These are phyloP conservation scores for Plectropomus leopardus DNA, from an alignment of 2,113 vertebrate species.

Conservation along the genomic window DNA sequence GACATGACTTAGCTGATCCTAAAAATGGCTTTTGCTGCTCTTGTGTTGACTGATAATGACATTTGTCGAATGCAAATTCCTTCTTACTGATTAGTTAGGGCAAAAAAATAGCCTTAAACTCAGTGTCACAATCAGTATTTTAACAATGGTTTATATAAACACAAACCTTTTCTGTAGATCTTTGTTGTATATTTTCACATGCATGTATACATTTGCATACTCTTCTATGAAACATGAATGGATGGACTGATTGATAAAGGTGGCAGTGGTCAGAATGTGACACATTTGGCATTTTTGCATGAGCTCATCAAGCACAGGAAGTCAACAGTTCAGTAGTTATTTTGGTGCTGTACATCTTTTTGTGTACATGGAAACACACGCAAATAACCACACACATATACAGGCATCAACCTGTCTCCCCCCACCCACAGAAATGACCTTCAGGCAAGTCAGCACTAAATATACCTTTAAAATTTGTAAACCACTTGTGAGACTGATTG, in stretches of 20 bases:
- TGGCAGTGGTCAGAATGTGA: neutral
- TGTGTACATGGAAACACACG: conserved; percentile 38
- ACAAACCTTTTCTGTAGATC: neutral
- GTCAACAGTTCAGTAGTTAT: neutral
- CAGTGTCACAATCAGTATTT: neutral
- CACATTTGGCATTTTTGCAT: neutral
- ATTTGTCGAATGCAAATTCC: neutral
- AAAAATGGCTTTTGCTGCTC: neutral
- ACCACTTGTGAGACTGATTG: neutral
- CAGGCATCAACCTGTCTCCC: neutral
- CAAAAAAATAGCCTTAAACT: neutral
- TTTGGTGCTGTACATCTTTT: neutral
- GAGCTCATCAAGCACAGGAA: conserved; percentile 29
- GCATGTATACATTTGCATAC: neutral
- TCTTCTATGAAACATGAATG: too few species aligned
- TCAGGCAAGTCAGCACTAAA: conserved; percentile 10
- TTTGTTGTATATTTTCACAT: neutral
- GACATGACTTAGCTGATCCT: too few species aligned
- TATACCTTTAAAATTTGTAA: conserved; percentile 13
- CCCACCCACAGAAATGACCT: conserved; percentile 54
- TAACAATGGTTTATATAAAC: too few species aligned
- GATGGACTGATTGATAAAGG: neutral
- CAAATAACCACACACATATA: conserved; percentile 3
- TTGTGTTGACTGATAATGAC: neutral
- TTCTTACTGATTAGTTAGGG: neutral